phyloP scores from a whole-genome alignment of 2,888 invertebrate genomes.

The Catocala nupta region DNA sequence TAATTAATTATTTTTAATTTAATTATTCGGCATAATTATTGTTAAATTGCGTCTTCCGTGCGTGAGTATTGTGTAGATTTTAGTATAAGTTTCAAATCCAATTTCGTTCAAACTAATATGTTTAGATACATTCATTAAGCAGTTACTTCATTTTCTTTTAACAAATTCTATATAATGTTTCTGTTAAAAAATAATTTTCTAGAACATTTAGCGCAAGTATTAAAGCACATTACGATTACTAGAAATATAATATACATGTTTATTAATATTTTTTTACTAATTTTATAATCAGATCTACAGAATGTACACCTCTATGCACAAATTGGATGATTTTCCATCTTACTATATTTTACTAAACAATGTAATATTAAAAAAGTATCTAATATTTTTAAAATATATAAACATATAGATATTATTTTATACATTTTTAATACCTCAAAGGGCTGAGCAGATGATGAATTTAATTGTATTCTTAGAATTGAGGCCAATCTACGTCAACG shows the following conservation, averaged over 20 bases:
- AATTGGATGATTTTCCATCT: slow-evolving; percentile 25
- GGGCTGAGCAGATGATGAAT: too few relatives aligned
- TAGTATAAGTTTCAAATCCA: slow-evolving; percentile 37
- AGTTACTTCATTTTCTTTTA: too few relatives aligned
- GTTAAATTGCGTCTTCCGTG: slow-evolving; percentile 63
- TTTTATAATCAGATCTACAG: slow-evolving; percentile 25
- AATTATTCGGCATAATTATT: slow-evolving; percentile 50
- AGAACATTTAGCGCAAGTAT: slow-evolving; percentile 20
- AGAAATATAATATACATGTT: slow-evolving; percentile 8
- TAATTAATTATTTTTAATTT: slow-evolving; percentile 41
- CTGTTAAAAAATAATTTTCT: not conserved
- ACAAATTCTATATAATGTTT: not conserved
- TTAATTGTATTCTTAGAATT: too few relatives aligned
- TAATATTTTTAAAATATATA: slow-evolving; percentile 10
- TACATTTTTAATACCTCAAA: slow-evolving; percentile 12
- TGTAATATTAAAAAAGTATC: slow-evolving; percentile 15
- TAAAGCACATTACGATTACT: slow-evolving; percentile 20
- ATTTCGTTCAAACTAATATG: slow-evolving; percentile 15
- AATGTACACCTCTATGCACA: slow-evolving; percentile 39
- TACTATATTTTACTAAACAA: slow-evolving; percentile 41
- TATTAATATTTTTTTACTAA: slow-evolving; percentile 34
- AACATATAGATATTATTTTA: slow-evolving; percentile 10
- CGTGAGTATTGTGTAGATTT: slow-evolving; percentile 48
- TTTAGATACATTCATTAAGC: not conserved
- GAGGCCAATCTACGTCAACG: too few relatives aligned